A percentile compares a stretch with the other conserved stretches of the same genome.
Conservation (phyloP, 2,888 invertebrate species). For the Andrena dorsata region DNA sequence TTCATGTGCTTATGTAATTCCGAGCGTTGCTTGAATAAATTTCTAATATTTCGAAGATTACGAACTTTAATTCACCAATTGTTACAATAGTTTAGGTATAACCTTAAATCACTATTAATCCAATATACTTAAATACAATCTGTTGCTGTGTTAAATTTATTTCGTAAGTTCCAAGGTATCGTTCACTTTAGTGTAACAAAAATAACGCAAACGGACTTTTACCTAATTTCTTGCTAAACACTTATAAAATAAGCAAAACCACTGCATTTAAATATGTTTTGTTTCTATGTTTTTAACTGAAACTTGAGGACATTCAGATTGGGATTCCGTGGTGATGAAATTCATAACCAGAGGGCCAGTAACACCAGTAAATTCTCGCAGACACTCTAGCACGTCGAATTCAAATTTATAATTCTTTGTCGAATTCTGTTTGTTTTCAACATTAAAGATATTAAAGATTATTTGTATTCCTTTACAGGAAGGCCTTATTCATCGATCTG, state of each 20-base stretch:
- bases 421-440: background rate
- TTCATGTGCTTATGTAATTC: background rate
- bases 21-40: background rate
- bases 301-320: background rate
- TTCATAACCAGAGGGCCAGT: conserved; percentile 3
- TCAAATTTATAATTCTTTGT: background rate
- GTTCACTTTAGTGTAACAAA: background rate
- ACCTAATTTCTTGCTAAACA: conserved; percentile 3
- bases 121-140: too few species aligned
- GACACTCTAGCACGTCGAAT: too few species aligned
- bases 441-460: too few species aligned
- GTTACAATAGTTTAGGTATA: conserved; percentile 6
- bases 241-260: conserved; percentile 5
- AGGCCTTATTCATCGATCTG: too few species aligned
- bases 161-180: background rate
- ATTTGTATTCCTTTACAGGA: too few species aligned
- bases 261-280: conserved; percentile 16
- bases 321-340: background rate
- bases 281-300: background rate
- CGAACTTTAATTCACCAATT: background rate
- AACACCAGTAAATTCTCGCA: background rate
- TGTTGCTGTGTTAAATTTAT: background rate
- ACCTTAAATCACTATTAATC: conserved; percentile 15
- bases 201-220: background rate
- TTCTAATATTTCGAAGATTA: background rate